Conservation (phyloP, 2,113 vertebrate genomes). For the Seriola dumerili region DNA sequence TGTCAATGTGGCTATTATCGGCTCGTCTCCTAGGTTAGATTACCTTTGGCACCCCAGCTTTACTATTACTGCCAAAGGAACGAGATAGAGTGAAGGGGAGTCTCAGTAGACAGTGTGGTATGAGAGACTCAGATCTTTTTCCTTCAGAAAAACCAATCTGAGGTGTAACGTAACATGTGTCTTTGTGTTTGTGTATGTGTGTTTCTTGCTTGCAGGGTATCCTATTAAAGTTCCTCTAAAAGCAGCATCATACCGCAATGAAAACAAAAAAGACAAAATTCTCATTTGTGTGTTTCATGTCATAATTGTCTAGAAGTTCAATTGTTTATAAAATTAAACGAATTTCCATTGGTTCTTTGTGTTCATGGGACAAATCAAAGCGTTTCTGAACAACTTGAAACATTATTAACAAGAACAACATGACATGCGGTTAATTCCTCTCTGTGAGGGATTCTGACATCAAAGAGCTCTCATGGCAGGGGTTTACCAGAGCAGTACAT, state of each 20-base stretch:
- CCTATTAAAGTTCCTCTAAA: background rate
- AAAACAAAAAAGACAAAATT: background rate
- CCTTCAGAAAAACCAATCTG: slow-evolving; percentile 43
- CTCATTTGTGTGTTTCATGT: slow-evolving; percentile 13
- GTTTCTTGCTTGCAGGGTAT: slow-evolving; percentile 3
- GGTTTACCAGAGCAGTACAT: slow-evolving; percentile 16
- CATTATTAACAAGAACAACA: slow-evolving; percentile 58
- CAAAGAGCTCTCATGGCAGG: slow-evolving; percentile 49
- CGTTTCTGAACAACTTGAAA: slow-evolving; percentile 53
- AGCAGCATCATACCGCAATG: background rate
- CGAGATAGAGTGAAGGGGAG: slow-evolving; percentile 14
- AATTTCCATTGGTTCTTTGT: slow-evolving; percentile 29
- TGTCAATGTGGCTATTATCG: slow-evolving; percentile 81
- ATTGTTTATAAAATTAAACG: slow-evolving; percentile 21
- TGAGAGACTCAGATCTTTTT: slow-evolving; percentile 29
- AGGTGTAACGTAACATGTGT: slow-evolving; percentile 19
- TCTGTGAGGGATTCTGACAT: slow-evolving; percentile 53
- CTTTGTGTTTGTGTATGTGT: background rate
- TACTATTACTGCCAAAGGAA: slow-evolving; percentile 56
- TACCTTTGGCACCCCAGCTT: slow-evolving; percentile 76
- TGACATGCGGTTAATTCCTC: slow-evolving; percentile 52
- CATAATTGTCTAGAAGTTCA: slow-evolving; percentile 6
- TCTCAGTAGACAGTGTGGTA: slow-evolving; percentile 17
- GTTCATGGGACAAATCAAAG: slow-evolving; percentile 53
- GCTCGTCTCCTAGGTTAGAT: slow-evolving; percentile 77